Evolutionary conservation across 2,888 invertebrate species (phyloP).

Genomic region (Acleris cristana): DNA sequence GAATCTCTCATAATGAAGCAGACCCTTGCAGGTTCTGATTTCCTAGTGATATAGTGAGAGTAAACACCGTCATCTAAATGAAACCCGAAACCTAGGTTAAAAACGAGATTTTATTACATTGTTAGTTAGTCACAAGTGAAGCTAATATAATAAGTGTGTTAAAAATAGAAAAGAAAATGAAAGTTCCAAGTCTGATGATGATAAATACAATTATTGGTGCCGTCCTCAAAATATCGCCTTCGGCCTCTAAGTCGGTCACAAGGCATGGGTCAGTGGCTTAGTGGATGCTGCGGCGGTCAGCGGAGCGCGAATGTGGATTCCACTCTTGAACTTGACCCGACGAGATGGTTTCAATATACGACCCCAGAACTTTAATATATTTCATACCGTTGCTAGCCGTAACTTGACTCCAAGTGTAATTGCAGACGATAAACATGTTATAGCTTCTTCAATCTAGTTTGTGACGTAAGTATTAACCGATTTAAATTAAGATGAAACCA

Average conservation of each 20-base stretch:
- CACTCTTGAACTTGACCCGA: slow-evolving; percentile 33
- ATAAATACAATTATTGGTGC: neutral
- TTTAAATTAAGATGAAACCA: slow-evolving; percentile 18
- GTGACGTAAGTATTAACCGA: neutral
- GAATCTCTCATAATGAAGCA: too few relatives aligned
- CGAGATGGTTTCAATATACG: neutral
- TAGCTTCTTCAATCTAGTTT: slow-evolving; percentile 9
- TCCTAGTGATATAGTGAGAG: too few relatives aligned
- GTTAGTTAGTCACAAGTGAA: too few relatives aligned
- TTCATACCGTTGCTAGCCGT: slow-evolving; percentile 7
- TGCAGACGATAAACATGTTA: slow-evolving; percentile 14
- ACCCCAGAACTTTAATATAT: slow-evolving; percentile 10
- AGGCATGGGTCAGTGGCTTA: slow-evolving; percentile 28
- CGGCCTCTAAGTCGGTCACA: slow-evolving; percentile 27
- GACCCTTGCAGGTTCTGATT: too few relatives aligned
- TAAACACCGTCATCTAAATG: too few relatives aligned
- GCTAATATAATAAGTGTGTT: too few relatives aligned
- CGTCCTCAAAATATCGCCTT: slow-evolving; percentile 25
- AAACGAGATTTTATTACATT: too few relatives aligned
- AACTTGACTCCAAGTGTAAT: slow-evolving; percentile 6
- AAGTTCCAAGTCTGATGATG: too few relatives aligned
- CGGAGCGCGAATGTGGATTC: slow-evolving; percentile 32
- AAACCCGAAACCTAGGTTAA: too few relatives aligned
- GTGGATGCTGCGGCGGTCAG: slow-evolving; percentile 25
- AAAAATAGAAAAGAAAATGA: too few relatives aligned